phyloP scores from a whole-genome alignment of 2,888 invertebrate species.

The Phytoseiulus persimilis region DNA sequence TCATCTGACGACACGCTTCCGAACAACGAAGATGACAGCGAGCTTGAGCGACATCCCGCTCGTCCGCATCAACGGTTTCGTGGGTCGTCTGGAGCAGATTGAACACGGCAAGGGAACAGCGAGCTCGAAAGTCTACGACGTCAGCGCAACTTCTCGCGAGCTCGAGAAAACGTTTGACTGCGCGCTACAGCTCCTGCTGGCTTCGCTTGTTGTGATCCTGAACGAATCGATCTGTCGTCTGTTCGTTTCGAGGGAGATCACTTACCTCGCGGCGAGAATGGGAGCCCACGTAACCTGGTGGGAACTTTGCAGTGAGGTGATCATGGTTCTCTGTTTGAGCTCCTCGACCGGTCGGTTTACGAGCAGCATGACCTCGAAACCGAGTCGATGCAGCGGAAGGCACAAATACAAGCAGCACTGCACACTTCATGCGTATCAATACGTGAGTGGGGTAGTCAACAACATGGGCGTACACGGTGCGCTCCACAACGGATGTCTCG shows the following conservation, averaged over 20 bases:
- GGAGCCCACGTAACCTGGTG: slow-evolving; percentile 29
- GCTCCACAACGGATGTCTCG: not conserved
- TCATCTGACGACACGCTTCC: not conserved
- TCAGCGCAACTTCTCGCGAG: no score
- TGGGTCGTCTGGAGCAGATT: not conserved
- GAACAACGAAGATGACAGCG: not conserved
- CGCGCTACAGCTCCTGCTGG: no score
- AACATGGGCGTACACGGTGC: not conserved
- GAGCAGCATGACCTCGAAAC: slow-evolving; percentile 15
- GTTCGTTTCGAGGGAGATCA: not conserved
- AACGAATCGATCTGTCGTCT: not conserved
- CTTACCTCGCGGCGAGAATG: slow-evolving; percentile 29
- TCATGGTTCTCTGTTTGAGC: slow-evolving; percentile 30
- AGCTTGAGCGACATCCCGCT: not conserved
- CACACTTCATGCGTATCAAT: not conserved
- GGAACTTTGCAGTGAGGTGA: slow-evolving; percentile 18
- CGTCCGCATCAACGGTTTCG: not conserved
- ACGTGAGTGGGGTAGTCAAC: not conserved
- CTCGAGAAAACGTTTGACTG: no score
- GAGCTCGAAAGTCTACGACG: no score
- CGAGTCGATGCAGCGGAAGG: not conserved
- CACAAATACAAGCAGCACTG: not conserved
- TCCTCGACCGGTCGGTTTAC: slow-evolving; percentile 30
- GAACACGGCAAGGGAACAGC: no score
- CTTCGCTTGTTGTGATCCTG: not conserved